A percentile compares a stretch with the other conserved stretches of the same genome.
Evolutionary conservation across 2,888 invertebrate species (phyloP).

Genomic region (Agonum fuliginosum): DNA sequence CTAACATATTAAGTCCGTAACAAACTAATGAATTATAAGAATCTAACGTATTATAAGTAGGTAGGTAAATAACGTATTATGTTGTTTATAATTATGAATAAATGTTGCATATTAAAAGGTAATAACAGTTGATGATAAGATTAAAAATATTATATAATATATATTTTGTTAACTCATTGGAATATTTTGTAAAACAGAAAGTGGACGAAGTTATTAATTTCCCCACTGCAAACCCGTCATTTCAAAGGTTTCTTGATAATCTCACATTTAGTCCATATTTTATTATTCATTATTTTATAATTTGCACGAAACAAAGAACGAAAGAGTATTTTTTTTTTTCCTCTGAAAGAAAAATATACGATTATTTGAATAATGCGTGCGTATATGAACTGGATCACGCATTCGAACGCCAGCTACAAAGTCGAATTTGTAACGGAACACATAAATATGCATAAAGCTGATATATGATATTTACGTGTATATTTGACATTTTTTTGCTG

Average conservation of each 20-base stretch:
- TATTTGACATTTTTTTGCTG: constrained; percentile 32
- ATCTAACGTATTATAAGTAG: too few relatives aligned
- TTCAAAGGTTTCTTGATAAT: constrained; percentile 15
- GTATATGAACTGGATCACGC: constrained; percentile 38
- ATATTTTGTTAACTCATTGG: too few relatives aligned
- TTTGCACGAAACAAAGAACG: constrained; percentile 42
- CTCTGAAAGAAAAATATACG: constrained; percentile 45
- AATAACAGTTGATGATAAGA: too few relatives aligned
- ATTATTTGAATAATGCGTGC: constrained; percentile 49
- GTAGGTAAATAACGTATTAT: too few relatives aligned
- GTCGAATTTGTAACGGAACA: constrained; percentile 36
- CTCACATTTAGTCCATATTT: constrained; percentile 32
- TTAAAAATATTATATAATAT: too few relatives aligned
- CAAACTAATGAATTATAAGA: too few relatives aligned
- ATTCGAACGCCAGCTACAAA: background rate
- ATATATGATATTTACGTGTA: constrained; percentile 49
- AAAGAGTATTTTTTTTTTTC: constrained; percentile 13
- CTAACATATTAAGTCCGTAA: too few relatives aligned
- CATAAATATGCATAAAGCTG: constrained; percentile 55
- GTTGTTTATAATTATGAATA: too few relatives aligned
- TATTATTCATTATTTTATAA: constrained; percentile 50
- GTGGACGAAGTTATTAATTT: too few relatives aligned
- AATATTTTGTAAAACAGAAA: too few relatives aligned
- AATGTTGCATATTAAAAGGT: too few relatives aligned
- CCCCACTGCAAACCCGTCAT: background rate